A percentile compares a stretch with the other conserved stretches of the same genome.
Evolutionary conservation across 2,888 invertebrate species (phyloP).

Genomic region (Synanthedon myopaeformis): DNA sequence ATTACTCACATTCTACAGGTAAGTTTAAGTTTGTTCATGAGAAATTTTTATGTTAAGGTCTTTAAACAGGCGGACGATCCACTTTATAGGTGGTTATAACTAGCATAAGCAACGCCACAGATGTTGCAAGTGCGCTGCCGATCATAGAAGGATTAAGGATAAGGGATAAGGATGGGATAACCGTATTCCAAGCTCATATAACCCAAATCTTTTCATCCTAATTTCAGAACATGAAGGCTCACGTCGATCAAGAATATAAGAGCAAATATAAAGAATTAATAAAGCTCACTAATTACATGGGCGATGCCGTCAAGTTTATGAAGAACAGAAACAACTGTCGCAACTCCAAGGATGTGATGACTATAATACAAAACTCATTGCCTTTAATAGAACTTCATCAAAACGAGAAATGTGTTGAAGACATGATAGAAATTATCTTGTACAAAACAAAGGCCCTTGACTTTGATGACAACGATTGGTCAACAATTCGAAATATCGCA

Average conservation of each 20-base stretch:
- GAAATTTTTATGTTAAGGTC: too few species aligned
- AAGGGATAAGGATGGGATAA: too few species aligned
- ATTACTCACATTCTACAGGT: constrained; percentile 32
- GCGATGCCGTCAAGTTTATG: constrained; percentile 43
- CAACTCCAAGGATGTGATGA: constrained; percentile 40
- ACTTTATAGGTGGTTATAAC: too few species aligned
- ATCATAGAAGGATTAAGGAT: too few species aligned
- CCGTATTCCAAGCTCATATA: too few species aligned
- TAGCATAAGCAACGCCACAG: too few species aligned
- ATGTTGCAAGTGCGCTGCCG: too few species aligned
- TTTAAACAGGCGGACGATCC: too few species aligned
- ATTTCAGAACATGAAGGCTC: constrained; percentile 35
- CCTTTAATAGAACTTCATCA: constrained; percentile 71
- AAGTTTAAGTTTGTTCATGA: not conserved
- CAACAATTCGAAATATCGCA: constrained; percentile 44
- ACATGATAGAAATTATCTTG: constrained; percentile 44
- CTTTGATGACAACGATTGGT: constrained; percentile 42
- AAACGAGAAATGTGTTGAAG: constrained; percentile 62
- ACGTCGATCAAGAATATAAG: constrained; percentile 49
- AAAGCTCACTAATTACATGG: constrained; percentile 44
- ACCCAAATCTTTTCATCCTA: not conserved
- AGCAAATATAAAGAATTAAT: constrained; percentile 45
- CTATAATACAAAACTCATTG: constrained; percentile 62
- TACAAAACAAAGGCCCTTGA: constrained; percentile 37
- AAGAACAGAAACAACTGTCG: constrained; percentile 33